Conservation (phyloP, 2,888 invertebrate genomes). For the Hydropsyche betteni region DNA sequence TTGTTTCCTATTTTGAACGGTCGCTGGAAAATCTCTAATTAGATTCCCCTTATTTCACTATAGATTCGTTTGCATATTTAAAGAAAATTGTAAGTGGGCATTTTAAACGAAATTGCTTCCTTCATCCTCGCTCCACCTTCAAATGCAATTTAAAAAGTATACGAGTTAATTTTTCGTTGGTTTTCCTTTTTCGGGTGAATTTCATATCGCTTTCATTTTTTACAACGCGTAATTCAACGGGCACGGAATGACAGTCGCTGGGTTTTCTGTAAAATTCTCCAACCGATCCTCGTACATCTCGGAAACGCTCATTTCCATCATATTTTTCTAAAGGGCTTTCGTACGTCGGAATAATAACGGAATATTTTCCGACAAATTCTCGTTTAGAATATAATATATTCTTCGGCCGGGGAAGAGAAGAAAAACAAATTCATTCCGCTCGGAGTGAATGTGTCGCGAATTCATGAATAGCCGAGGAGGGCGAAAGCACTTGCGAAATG, state of each 20-base stretch:
- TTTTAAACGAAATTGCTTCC: constrained; percentile 18
- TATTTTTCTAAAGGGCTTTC: constrained; percentile 33
- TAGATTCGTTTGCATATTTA: constrained; percentile 31
- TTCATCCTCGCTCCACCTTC: neutral
- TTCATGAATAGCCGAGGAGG: constrained; percentile 38
- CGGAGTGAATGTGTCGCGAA: constrained; percentile 39
- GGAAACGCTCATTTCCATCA: constrained; percentile 29
- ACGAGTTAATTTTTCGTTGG: too few species aligned
- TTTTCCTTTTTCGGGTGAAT: too few species aligned
- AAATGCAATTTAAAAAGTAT: too few species aligned
- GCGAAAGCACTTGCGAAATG: constrained; percentile 36
- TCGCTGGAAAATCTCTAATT: constrained; percentile 17
- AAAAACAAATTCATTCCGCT: constrained; percentile 38
- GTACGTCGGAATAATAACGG: constrained; percentile 31
- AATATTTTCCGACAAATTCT: constrained; percentile 29
- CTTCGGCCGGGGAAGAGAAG: constrained; percentile 8
- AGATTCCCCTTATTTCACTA: constrained; percentile 12
- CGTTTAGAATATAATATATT: constrained; percentile 33
- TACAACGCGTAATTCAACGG: too few species aligned
- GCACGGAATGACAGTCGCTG: neutral
- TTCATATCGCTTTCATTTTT: too few species aligned
- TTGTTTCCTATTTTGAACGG: constrained; percentile 17
- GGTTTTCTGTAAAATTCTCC: neutral
- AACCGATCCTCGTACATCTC: constrained; percentile 15
- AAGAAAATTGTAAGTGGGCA: neutral